Evolutionary conservation across 1,140 invertebrate genomes (phyloP).

Genomic region (Aphis gossypii): DNA sequence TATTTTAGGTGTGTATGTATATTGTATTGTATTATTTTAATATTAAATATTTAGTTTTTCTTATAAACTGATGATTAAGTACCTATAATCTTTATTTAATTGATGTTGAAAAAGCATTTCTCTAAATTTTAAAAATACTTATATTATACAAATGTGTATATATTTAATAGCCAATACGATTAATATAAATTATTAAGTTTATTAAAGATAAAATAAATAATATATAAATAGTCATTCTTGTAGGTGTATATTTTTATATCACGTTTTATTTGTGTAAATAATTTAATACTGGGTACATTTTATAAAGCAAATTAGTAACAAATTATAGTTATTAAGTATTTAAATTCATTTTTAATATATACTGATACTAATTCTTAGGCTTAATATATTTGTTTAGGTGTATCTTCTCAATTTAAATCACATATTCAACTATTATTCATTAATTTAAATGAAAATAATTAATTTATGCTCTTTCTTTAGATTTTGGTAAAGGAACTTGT

Average conservation of each 20-base stretch:
- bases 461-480: too few species aligned
- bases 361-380: too few species aligned
- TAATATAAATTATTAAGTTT: background rate
- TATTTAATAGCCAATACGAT: too few species aligned
- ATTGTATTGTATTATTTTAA: background rate
- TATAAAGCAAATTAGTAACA: too few species aligned
- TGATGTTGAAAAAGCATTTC: background rate
- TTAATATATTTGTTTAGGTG: too few species aligned
- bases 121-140: background rate
- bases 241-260: background rate
- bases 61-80: background rate
- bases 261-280: background rate
- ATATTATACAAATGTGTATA: background rate
- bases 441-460: too few species aligned
- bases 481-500: too few species aligned
- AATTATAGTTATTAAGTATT: too few species aligned
- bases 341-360: too few species aligned
- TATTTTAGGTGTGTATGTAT: background rate
- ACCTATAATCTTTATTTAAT: background rate
- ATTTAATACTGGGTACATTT: too few species aligned
- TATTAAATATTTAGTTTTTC: background rate
- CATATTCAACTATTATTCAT: too few species aligned
- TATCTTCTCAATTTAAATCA: too few species aligned
- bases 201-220: background rate
- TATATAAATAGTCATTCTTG: background rate